Conservation (phyloP, 2,888 invertebrate genomes). For the Conchocele bisecta region DNA sequence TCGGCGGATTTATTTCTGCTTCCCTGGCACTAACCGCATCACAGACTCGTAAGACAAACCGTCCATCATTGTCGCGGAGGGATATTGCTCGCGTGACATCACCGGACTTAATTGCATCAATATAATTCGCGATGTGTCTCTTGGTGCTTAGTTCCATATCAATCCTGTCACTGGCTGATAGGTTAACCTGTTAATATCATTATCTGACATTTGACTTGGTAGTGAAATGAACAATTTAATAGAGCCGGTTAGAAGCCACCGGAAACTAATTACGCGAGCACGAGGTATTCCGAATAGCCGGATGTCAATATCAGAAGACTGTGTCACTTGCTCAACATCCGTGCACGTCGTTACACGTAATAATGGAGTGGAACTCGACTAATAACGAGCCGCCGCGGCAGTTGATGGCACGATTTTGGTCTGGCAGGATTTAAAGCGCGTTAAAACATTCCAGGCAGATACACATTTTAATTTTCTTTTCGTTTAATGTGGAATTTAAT, state of each 20-base stretch:
- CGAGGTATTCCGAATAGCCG: constrained; percentile 42
- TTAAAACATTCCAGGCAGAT: too few species aligned
- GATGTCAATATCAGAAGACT: constrained; percentile 41
- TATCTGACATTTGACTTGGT: constrained; percentile 19
- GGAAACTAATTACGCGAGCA: constrained; percentile 50
- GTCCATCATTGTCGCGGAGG: constrained; percentile 36
- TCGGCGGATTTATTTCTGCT: too few species aligned
- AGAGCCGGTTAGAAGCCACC: constrained; percentile 37
- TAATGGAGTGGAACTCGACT: background rate
- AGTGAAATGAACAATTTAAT: too few species aligned
- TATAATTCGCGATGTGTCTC: constrained; percentile 31
- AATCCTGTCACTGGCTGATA: constrained; percentile 40
- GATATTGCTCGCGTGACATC: constrained; percentile 44
- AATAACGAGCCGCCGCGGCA: background rate
- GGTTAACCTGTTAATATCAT: constrained; percentile 21
- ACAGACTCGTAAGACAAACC: constrained; percentile 17
- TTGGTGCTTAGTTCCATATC: constrained; percentile 34
- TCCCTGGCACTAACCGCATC: background rate
- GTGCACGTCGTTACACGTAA: background rate
- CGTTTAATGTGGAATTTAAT: too few species aligned
- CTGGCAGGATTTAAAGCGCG: too few species aligned
- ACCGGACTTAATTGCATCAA: constrained; percentile 44
- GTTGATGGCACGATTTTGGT: too few species aligned
- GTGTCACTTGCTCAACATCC: constrained; percentile 30
- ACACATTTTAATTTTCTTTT: too few species aligned